phyloP scores from a whole-genome alignment of 1,140 invertebrate genomes.

The Trachymyrmex septentrionalis region DNA sequence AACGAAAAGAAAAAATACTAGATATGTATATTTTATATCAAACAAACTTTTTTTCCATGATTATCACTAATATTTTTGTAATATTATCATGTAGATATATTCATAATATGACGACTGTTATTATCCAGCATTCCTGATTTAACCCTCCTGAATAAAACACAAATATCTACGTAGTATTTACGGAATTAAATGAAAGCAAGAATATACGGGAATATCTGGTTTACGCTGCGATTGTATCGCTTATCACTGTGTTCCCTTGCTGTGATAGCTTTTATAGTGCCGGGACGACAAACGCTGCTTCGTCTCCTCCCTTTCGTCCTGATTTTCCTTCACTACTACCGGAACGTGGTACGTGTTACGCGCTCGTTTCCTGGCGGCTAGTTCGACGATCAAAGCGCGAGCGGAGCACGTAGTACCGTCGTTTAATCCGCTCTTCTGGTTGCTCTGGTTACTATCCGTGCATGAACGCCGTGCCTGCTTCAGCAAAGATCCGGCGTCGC shows the following conservation, averaged over 20 bases:
- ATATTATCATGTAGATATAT: neutral
- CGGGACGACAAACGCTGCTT: conserved; percentile 13
- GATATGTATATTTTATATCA: neutral
- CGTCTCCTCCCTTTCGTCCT: neutral
- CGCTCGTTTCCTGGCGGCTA: conserved; percentile 39
- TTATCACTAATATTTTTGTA: neutral
- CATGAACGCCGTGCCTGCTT: conserved; percentile 20
- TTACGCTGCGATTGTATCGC: conserved; percentile 32
- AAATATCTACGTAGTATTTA: neutral
- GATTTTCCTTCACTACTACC: conserved; percentile 10
- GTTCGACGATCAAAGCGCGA: conserved; percentile 51
- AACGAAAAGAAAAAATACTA: too few relatives aligned
- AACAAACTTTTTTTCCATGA: neutral
- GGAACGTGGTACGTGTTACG: conserved; percentile 17
- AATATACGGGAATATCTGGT: neutral
- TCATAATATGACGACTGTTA: neutral
- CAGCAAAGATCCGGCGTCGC: conserved; percentile 29
- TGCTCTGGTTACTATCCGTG: conserved; percentile 33
- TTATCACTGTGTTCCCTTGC: conserved; percentile 9
- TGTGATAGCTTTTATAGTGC: conserved; percentile 37
- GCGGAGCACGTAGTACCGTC: conserved; percentile 60
- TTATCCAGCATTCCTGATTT: neutral
- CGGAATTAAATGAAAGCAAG: conserved; percentile 20
- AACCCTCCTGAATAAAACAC: neutral
- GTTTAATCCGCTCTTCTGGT: conserved; percentile 61